Evolutionary conservation across 2,797 vertebrate species (phyloP).

Genomic region (Notoglanidium macrostoma): DNA sequence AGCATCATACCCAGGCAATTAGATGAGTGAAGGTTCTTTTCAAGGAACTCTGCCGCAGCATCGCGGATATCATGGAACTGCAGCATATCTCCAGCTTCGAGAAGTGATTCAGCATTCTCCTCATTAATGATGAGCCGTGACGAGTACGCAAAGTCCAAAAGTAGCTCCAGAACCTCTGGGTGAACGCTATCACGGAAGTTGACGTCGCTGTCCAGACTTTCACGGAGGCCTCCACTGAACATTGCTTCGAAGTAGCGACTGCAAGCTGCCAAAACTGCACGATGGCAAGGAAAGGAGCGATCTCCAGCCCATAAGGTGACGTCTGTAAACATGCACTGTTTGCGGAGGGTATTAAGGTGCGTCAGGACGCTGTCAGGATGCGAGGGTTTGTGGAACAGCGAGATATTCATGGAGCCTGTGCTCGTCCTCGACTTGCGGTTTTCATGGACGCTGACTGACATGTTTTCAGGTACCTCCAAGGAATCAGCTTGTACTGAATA

Average conservation of each 20-base stretch:
- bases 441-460: slow-evolving; percentile 94
- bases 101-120: slow-evolving; percentile 90
- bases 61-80: slow-evolving; percentile 93
- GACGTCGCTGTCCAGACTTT: slow-evolving; percentile 87
- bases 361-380: slow-evolving; percentile 91
- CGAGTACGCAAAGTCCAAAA: slow-evolving; percentile 93
- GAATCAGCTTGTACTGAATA: slow-evolving; percentile 61
- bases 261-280: slow-evolving; percentile 90
- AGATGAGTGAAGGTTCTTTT: slow-evolving; percentile 88
- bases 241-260: slow-evolving; percentile 96
- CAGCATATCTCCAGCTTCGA: slow-evolving; percentile 93
- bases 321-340: slow-evolving; percentile 91
- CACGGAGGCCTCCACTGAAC: slow-evolving; percentile 91
- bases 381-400: slow-evolving; percentile 91
- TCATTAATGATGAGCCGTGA: slow-evolving; percentile 91
- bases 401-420: slow-evolving; percentile 90
- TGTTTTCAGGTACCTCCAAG: slow-evolving; percentile 68
- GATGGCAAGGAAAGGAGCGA: slow-evolving; percentile 89
- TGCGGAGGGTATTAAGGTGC: slow-evolving; percentile 88
- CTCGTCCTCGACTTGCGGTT: slow-evolving; percentile 93
- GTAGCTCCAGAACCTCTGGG: slow-evolving; percentile 90
- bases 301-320: slow-evolving; percentile 92
- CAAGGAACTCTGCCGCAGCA: slow-evolving; percentile 89
- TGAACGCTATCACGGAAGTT: slow-evolving; percentile 93
- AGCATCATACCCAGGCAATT: slow-evolving; percentile 96